Evolutionary conservation across 2,797 vertebrate species (phyloP).

Genomic region (Takifugu ocellatus): DNA sequence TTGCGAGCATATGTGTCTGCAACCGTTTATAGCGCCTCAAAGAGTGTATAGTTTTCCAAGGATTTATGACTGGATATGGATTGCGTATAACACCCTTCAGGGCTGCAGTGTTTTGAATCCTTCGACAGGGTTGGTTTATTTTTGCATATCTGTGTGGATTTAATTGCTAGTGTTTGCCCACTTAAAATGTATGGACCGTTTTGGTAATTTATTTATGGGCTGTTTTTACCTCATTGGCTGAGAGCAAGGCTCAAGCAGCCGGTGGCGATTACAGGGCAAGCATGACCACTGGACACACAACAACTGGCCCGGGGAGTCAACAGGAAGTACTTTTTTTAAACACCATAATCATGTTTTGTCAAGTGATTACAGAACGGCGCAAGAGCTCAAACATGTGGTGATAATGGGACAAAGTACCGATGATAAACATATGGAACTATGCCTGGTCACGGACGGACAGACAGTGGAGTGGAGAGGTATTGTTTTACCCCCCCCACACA

Average conservation of each 20-base stretch:
- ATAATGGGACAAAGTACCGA: constrained; percentile 50
- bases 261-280: constrained; percentile 66
- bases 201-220: constrained; percentile 69
- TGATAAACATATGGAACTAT: constrained; percentile 27
- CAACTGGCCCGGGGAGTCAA: constrained; percentile 56
- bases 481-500: constrained; percentile 49
- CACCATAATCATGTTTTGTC: constrained; percentile 66
- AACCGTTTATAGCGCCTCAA: constrained; percentile 59
- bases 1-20: constrained; percentile 51
- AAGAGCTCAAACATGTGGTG: constrained; percentile 42
- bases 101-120: constrained; percentile 59
- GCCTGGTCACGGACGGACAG: constrained; percentile 50
- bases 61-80: constrained; percentile 62
- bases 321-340: constrained; percentile 63
- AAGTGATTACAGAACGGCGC: constrained; percentile 61
- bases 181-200: constrained; percentile 62
- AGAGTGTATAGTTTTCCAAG: constrained; percentile 44
- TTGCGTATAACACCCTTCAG: constrained; percentile 50
- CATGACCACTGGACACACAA: constrained; percentile 62
- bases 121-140: constrained; percentile 60
- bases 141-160: constrained; percentile 71
- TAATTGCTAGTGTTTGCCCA: constrained; percentile 70
- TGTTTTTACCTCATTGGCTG: constrained; percentile 64
- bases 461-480: constrained; percentile 36
- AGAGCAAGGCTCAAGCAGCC: constrained; percentile 55